Evolutionary conservation across 2,888 invertebrate genomes (phyloP).

Genomic region (Piscicola geometra): DNA sequence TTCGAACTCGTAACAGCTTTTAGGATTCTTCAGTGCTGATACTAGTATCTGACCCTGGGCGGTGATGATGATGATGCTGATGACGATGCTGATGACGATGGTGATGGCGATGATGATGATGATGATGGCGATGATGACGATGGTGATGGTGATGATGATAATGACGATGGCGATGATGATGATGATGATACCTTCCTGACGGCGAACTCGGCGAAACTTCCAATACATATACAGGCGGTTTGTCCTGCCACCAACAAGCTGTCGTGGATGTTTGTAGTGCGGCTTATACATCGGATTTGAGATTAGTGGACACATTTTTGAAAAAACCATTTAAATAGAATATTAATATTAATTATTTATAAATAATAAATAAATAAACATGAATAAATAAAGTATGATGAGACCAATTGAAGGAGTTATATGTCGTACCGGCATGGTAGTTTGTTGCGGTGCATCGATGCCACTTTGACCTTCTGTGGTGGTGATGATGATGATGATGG

Average conservation of each 20-base stretch:
- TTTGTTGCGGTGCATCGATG: background rate
- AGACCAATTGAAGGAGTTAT: no score
- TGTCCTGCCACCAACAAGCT: slow-evolving; percentile 69
- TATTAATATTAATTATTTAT: background rate
- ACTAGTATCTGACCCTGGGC: background rate
- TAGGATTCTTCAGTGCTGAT: background rate
- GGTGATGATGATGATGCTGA: slow-evolving; percentile 26
- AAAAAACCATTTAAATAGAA: background rate
- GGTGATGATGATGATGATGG: no score
- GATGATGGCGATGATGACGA: no score
- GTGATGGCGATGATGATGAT: no score
- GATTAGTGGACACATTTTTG: background rate
- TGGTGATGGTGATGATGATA: no score
- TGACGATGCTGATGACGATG: no score
- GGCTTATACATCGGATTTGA: no score
- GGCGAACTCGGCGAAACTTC: slow-evolving; percentile 44
- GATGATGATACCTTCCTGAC: slow-evolving; percentile 44
- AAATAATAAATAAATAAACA: background rate
- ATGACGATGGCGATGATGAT: no score
- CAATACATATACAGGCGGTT: slow-evolving; percentile 75
- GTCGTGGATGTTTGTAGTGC: no score
- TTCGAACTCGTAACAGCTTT: background rate
- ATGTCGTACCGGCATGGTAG: background rate
- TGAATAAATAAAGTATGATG: background rate
- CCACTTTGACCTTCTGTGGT: background rate